phyloP scores from a whole-genome alignment of 2,888 invertebrate genomes.

The Dyspetes luteomarginatus region DNA sequence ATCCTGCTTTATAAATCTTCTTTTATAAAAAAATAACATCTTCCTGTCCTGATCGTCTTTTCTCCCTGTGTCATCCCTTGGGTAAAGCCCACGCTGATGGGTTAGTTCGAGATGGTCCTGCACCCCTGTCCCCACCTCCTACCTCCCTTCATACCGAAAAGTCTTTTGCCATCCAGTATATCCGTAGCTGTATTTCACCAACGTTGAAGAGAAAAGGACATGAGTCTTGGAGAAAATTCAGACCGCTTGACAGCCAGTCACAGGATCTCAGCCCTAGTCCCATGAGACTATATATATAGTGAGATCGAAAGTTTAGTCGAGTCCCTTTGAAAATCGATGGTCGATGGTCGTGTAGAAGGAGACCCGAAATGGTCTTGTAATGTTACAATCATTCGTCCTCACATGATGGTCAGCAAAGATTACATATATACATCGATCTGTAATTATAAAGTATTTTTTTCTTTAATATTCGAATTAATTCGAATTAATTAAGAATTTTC shows the following conservation, averaged over 20 bases:
- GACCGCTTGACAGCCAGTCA: conserved; percentile 43
- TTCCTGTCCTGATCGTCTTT: conserved; percentile 53
- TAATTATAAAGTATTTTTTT: too few relatives aligned
- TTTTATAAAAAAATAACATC: conserved; percentile 58
- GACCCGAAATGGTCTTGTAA: background rate
- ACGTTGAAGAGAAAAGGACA: background rate
- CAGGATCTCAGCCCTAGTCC: conserved; percentile 24
- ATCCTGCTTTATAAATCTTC: conserved; percentile 56
- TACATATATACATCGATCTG: background rate
- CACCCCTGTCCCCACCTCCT: conserved; percentile 9
- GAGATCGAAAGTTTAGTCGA: conserved; percentile 38
- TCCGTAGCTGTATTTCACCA: conserved; percentile 14
- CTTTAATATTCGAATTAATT: too few relatives aligned
- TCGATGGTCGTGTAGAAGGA: background rate
- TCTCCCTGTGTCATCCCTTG: conserved; percentile 49
- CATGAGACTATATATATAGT: too few relatives aligned
- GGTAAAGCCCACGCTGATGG: conserved; percentile 55
- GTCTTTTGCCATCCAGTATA: conserved; percentile 27
- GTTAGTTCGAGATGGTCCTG: conserved; percentile 12
- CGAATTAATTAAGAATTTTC: too few relatives aligned
- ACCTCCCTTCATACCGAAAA: conserved; percentile 7
- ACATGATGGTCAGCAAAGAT: background rate
- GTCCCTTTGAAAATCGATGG: conserved; percentile 27
- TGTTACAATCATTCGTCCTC: conserved; percentile 5
- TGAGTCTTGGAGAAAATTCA: conserved; percentile 38